A percentile compares a stretch with the other conserved stretches of the same genome.
Conservation (phyloP, 1,140 invertebrate genomes). For the Drosophila melanica region DNA sequence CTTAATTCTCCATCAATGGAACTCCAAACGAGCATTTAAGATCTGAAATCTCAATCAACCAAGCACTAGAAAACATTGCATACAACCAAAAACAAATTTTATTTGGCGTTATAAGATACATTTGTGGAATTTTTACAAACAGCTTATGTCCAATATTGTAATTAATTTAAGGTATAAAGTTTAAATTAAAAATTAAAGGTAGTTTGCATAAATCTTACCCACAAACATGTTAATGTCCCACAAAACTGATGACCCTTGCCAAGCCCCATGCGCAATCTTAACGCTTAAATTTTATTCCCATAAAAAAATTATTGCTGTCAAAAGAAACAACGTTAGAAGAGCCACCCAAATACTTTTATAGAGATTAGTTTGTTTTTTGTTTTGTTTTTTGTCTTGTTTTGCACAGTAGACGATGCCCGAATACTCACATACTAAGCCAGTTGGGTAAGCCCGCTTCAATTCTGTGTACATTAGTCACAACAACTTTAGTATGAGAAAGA, state of each 20-base stretch:
- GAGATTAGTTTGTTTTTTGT: constrained; percentile 17
- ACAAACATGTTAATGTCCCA: constrained; percentile 41
- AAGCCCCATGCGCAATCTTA: constrained; percentile 37
- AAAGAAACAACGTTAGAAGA: constrained; percentile 61
- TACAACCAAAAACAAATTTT: constrained; percentile 43
- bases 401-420: constrained; percentile 46
- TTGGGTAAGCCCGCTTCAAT: constrained; percentile 37
- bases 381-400: constrained; percentile 26
- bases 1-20: background rate
- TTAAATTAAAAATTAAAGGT: constrained; percentile 46
- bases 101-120: constrained; percentile 38
- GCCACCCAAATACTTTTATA: constrained; percentile 18
- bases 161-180: constrained; percentile 41
- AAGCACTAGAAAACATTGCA: background rate
- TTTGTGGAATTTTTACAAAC: constrained; percentile 68
- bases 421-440: constrained; percentile 70
- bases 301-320: constrained; percentile 55
- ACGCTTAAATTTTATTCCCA: constrained; percentile 47
- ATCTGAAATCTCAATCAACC: too few relatives aligned
- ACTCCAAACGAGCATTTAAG: too few relatives aligned
- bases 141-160: constrained; percentile 58
- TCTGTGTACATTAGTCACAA: constrained; percentile 39
- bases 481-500: constrained; percentile 49
- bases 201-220: constrained; percentile 64
- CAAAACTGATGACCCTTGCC: constrained; percentile 29